Conservation (phyloP, 92 coral and sea anemone genomes). For the Parazoanthus swiftii region DNA sequence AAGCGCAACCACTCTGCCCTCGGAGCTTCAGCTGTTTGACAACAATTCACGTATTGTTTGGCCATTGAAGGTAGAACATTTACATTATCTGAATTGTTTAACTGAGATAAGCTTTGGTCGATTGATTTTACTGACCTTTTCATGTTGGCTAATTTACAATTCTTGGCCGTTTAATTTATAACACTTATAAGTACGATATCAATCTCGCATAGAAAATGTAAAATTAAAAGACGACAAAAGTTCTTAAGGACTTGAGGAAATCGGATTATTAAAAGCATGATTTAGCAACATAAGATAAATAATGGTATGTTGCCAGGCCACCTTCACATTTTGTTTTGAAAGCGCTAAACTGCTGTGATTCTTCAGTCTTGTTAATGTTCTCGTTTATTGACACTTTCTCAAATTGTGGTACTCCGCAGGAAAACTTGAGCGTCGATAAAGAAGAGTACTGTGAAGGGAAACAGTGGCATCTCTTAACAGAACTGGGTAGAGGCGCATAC, state of each 20-base stretch:
- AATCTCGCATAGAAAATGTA: too few species aligned
- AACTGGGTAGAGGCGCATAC: background rate
- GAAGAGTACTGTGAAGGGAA: background rate
- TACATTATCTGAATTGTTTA: background rate
- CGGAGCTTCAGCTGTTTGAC: background rate
- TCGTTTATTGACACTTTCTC: background rate
- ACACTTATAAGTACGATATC: too few species aligned
- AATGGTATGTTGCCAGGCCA: too few species aligned
- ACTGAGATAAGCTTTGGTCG: background rate
- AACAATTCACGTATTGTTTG: background rate
- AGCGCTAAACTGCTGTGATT: background rate
- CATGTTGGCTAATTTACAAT: background rate
- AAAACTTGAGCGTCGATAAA: background rate
- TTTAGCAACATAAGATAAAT: too few species aligned
- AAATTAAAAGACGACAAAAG: too few species aligned
- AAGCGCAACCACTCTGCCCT: background rate
- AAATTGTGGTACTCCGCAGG: background rate
- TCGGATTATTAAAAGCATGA: too few species aligned
- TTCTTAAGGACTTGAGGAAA: too few species aligned
- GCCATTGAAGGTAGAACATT: conserved; percentile 4
- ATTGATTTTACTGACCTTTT: background rate
- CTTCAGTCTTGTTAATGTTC: background rate
- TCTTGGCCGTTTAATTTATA: background rate
- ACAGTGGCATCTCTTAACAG: background rate
- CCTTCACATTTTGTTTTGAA: too few species aligned